Conservation (phyloP, 2,113 vertebrate species). For the Ptilonorhynchus violaceus region DNA sequence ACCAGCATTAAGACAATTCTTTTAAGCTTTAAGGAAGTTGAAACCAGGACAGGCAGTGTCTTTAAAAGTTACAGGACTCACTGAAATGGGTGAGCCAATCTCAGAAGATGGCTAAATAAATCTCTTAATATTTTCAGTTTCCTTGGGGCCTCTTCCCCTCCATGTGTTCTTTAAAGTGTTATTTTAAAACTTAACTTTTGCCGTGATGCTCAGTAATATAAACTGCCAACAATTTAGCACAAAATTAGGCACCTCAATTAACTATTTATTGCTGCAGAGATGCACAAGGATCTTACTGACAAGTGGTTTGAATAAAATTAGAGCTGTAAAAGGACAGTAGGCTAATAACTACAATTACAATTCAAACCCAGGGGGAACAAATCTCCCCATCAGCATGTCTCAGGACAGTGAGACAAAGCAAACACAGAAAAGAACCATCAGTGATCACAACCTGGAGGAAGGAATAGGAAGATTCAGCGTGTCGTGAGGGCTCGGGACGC, state of each 20-base stretch:
- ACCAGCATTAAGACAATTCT: neutral
- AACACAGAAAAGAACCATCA: neutral
- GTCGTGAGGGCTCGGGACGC: neutral
- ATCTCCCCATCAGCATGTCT: neutral
- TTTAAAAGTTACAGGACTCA: neutral
- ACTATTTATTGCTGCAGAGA: neutral
- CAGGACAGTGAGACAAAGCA: neutral
- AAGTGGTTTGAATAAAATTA: conserved; percentile 1
- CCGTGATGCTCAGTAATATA: neutral
- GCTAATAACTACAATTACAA: neutral
- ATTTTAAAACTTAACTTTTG: neutral
- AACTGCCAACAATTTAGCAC: neutral
- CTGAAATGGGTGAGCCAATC: neutral
- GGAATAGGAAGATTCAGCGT: neutral
- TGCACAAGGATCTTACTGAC: neutral
- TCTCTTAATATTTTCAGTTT: neutral
- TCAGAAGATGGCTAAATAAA: neutral
- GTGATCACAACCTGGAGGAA: neutral
- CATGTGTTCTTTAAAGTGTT: neutral
- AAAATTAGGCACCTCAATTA: neutral
- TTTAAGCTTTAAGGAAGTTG: neutral
- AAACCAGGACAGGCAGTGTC: neutral
- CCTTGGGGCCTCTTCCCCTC: neutral
- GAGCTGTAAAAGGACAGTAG: neutral
- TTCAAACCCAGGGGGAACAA: neutral